Conservation (phyloP, 2,888 invertebrate genomes). For the Pantelozetes paolii region DNA sequence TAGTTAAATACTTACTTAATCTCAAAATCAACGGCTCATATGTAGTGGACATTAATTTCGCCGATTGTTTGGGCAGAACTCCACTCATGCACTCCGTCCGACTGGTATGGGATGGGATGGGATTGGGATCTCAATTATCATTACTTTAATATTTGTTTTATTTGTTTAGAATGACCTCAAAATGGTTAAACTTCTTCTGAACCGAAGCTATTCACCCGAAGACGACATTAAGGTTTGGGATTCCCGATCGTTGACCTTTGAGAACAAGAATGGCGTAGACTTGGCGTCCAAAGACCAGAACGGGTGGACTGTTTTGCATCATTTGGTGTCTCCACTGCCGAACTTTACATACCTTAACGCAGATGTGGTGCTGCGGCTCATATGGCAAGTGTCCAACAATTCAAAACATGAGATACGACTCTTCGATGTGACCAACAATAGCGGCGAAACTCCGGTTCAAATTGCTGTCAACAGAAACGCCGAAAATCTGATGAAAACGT, state of each 20-base stretch:
- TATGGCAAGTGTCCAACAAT: conserved; percentile 21
- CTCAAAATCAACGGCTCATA: conserved; percentile 42
- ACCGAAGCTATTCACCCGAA: conserved; percentile 51
- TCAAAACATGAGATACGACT: conserved; percentile 50
- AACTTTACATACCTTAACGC: conserved; percentile 46
- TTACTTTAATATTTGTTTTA: not conserved
- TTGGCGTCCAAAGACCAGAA: conserved; percentile 49
- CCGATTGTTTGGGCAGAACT: conserved; percentile 52
- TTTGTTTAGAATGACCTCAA: conserved; percentile 52
- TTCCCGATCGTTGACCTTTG: conserved; percentile 29
- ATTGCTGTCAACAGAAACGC: conserved; percentile 46
- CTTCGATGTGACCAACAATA: conserved; percentile 50
- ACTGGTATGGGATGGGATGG: conserved; percentile 52
- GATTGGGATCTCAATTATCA: too few relatives aligned
- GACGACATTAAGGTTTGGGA: conserved; percentile 45
- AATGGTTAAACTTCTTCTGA: conserved; percentile 53
- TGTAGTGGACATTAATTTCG: conserved; percentile 53
- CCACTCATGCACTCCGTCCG: conserved; percentile 55
- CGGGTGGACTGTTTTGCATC: conserved; percentile 53
- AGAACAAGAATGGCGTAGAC: conserved; percentile 45
- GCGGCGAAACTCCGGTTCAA: conserved; percentile 47
- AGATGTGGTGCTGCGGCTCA: not conserved
- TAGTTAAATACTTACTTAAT: conserved; percentile 52
- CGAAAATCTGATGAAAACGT: conserved; percentile 43
- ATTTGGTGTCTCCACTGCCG: conserved; percentile 52